phyloP scores from a whole-genome alignment of 1,140 invertebrate species.

The Cherax quadricarinatus region DNA sequence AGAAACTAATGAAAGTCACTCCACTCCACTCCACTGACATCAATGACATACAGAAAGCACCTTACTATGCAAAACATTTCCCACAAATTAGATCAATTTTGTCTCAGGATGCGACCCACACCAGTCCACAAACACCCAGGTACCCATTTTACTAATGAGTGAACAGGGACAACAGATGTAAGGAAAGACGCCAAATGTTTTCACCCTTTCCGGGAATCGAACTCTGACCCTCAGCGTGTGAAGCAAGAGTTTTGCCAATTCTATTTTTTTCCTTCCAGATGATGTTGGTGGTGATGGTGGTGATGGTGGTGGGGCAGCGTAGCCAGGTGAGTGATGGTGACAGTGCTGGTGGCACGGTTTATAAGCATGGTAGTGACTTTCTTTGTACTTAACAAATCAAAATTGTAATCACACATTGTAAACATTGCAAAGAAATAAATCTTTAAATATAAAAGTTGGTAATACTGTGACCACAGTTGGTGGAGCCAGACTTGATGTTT shows the following conservation, averaged over 20 bases:
- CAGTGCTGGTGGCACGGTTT: background rate
- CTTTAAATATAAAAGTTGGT: background rate
- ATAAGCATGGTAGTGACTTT: background rate
- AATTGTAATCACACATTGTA: background rate
- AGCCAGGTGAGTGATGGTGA: slow-evolving; percentile 25
- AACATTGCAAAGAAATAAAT: background rate
- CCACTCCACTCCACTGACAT: too few species aligned
- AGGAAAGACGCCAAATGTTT: background rate
- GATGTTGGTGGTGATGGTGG: slow-evolving; percentile 24
- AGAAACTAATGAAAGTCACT: too few species aligned
- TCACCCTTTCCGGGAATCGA: background rate
- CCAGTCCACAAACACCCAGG: too few species aligned
- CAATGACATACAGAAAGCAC: too few species aligned
- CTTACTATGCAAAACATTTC: too few species aligned
- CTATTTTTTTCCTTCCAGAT: slow-evolving; percentile 15
- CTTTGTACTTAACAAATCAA: too few species aligned
- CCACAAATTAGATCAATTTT: too few species aligned
- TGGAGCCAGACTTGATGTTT: background rate
- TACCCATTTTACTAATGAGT: too few species aligned
- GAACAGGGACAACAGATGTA: background rate
- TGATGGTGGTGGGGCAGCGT: slow-evolving; percentile 18
- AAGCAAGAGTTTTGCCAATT: background rate
- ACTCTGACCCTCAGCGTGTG: too few species aligned
- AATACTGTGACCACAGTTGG: background rate
- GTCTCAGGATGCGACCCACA: too few species aligned